These are phyloP conservation scores for Rhagoletis pomonella DNA, from an alignment of 1,140 invertebrate species.

Conservation along the genomic window DNA sequence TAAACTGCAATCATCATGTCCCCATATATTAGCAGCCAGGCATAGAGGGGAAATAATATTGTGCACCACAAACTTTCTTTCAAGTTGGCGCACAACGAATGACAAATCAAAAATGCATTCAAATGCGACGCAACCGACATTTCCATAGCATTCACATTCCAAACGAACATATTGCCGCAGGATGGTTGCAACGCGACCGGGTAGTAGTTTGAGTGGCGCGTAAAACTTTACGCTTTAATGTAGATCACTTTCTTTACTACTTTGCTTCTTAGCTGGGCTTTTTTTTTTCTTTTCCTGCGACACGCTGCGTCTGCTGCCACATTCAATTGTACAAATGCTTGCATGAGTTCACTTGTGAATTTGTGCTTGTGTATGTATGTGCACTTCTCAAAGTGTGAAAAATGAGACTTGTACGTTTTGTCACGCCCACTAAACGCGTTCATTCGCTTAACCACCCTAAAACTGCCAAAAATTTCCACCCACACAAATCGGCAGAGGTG, in stretches of 20 bases:
- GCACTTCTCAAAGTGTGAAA: conserved; percentile 33
- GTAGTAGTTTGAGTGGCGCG: background rate
- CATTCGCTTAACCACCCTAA: conserved; percentile 29
- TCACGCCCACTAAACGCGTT: conserved; percentile 44
- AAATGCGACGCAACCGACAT: conserved; percentile 38
- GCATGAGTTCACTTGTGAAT: background rate
- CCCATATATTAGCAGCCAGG: background rate
- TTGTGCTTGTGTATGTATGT: background rate
- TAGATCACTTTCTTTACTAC: conserved; percentile 15
- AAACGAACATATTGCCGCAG: conserved; percentile 13
- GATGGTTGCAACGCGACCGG: background rate
- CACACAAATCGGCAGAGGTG: background rate
- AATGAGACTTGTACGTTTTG: conserved; percentile 28
- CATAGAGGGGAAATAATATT: background rate
- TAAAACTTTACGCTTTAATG: conserved; percentile 47
- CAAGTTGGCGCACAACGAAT: conserved; percentile 38
- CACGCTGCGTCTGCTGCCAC: conserved; percentile 30
- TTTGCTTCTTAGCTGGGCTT: background rate
- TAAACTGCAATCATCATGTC: background rate
- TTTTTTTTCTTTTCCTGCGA: background rate
- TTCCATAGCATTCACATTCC: background rate
- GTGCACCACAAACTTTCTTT: conserved; percentile 20
- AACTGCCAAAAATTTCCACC: background rate
- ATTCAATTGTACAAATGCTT: conserved; percentile 1
- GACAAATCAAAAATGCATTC: conserved; percentile 54